A percentile compares a stretch with the other conserved stretches of the same genome.
These are phyloP conservation scores for Gorsachius magnificus DNA, from an alignment of 2,797 vertebrate genomes.

Conservation along the genomic window DNA sequence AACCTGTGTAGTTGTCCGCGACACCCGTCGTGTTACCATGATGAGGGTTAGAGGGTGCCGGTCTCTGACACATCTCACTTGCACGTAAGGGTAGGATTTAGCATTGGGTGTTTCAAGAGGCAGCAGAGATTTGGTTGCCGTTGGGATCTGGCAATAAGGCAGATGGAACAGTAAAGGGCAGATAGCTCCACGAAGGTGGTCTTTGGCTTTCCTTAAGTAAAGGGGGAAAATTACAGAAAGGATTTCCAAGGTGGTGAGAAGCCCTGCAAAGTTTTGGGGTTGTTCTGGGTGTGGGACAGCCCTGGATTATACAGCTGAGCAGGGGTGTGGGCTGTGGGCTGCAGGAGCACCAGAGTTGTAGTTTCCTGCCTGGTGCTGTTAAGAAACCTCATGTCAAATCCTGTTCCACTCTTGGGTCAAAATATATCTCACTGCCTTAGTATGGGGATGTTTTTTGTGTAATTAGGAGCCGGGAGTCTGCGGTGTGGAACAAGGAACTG, in stretches of 20 bases:
- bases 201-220: not conserved
- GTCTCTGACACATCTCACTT: not conserved
- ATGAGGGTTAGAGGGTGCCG: not conserved
- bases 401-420: not conserved
- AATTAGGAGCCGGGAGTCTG: slow-evolving; percentile 3
- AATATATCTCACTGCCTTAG: not conserved
- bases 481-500: not conserved
- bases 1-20: not conserved
- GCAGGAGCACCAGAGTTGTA: not conserved
- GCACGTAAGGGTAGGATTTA: not conserved
- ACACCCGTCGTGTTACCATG: fast-evolving
- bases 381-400: slow-evolving; percentile 6
- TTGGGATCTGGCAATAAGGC: not conserved
- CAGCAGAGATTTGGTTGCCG: fast-evolving
- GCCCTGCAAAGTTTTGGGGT: not conserved
- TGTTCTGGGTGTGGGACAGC: not conserved
- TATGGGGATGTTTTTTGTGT: not conserved
- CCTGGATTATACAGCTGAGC: not conserved
- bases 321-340: not conserved
- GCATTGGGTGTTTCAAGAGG: not conserved
- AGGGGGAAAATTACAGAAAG: not conserved
- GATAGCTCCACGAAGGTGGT: not conserved
- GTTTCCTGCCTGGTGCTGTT: not conserved
- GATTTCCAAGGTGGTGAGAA: not conserved
- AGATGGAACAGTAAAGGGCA: not conserved